Evolutionary conservation across 1,140 invertebrate species (phyloP), one percentile per base, ranked within the genome.

Genomic region (Bombus turneri): DNA sequence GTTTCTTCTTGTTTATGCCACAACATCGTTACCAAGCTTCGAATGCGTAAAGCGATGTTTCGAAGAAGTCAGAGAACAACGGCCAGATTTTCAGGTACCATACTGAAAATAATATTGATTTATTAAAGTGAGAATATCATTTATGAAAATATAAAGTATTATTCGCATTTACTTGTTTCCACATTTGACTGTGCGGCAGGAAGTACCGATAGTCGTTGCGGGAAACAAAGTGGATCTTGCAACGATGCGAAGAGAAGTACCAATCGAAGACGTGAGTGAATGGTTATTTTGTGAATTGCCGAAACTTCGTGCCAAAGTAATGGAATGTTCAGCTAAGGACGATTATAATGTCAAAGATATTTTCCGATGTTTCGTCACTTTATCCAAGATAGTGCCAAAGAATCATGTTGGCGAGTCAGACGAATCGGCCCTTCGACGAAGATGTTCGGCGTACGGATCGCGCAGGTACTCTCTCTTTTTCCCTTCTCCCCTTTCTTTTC

Each of bases 1-100:
- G 15, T 99, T 99, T 93, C 96, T 99, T 62, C 96, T 99, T 31
- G 98, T 99, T 18, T 99, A 98, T 93, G 97, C 98, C 25, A 96
- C 98, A n/a, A 98, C 97, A 34, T 97, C 97, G 71, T 95, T 95
- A 82, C 95, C 96, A 53, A 98, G 97, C n/a, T 98, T 98, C 92
- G 96, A 97, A 79, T 96, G 96, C 87, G 96, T 98, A 68, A 98
- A 98, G 93, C 96, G 97, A 90, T 97, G 97, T 90, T 98, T 98
- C 93, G 97, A 98, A 92, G 97, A 98, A 94, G 97, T 98, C 66
- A 96, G 97, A 87, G 98, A 98, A 92, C 97, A 98, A 90, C 94
- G 97, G 69, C 95, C 96, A 9, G 98, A 98, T 91, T 97, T 96
- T 91, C 97, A 97, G 94, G 96, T 96, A 83, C 34, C 69, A 43